These are phyloP conservation scores for Gyps fulvus DNA, from an alignment of 2,113 vertebrate genomes.

Conservation along the genomic window DNA sequence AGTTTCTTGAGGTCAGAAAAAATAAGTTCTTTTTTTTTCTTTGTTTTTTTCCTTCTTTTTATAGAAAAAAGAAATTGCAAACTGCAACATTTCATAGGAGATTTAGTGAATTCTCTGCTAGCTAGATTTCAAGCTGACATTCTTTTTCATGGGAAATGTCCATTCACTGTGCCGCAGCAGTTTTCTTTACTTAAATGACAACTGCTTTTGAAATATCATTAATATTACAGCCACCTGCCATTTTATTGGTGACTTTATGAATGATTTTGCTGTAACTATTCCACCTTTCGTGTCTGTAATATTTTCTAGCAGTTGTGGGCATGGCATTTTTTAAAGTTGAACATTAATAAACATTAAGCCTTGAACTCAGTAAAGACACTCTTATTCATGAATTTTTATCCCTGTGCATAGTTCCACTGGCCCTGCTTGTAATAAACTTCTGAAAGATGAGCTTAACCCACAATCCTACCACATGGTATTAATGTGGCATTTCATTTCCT, in stretches of 20 bases:
- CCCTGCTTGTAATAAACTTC: background rate
- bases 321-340: background rate
- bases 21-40: rapidly evolving
- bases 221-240: background rate
- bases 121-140: background rate
- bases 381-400: background rate
- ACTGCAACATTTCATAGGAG: background rate
- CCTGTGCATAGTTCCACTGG: background rate
- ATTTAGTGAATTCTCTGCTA: background rate
- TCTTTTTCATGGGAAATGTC: background rate
- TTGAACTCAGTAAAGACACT: background rate
- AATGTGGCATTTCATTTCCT: background rate
- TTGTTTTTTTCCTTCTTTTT: background rate
- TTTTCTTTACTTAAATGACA: background rate
- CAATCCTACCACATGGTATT: background rate
- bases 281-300: background rate
- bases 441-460: background rate
- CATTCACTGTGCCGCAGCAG: background rate
- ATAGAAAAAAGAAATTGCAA: background rate
- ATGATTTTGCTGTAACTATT: background rate
- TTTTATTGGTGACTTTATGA: background rate
- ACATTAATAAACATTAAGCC: background rate
- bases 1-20: background rate
- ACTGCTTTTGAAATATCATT: background rate
- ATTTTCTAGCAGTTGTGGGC: background rate